These are phyloP conservation scores for Turnix velox DNA, from an alignment of 2,113 vertebrate species.

Conservation along the genomic window DNA sequence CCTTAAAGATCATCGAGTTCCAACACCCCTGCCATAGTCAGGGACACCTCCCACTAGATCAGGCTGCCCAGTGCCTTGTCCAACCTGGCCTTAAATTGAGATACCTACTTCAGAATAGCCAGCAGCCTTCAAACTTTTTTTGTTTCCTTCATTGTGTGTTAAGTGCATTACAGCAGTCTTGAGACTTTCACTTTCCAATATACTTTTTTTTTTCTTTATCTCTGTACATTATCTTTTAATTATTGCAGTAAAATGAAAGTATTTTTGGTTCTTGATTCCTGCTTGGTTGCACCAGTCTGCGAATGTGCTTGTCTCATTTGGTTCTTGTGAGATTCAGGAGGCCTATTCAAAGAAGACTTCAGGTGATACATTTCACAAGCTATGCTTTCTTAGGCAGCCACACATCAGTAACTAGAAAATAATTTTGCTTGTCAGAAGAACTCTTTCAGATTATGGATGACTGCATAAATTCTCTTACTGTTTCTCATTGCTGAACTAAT, in stretches of 20 bases:
- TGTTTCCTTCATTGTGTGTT: not conserved
- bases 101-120: not conserved
- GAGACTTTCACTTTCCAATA: not conserved
- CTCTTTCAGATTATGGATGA: not conserved
- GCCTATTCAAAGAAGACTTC: not conserved
- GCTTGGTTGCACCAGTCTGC: not conserved
- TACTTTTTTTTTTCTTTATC: not conserved
- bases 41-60: too few relatives aligned
- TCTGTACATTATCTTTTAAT: not conserved
- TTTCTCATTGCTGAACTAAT: slow-evolving; percentile 19
- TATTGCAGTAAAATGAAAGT: not conserved
- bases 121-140: not conserved
- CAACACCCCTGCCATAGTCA: too few relatives aligned
- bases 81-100: not conserved
- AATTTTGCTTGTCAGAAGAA: not conserved
- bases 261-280: not conserved
- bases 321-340: not conserved
- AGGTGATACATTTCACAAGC: not conserved
- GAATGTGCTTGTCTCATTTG: not conserved
- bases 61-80: too few relatives aligned
- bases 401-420: not conserved
- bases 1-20: too few relatives aligned
- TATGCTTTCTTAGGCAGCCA: not conserved
- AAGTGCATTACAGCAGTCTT: not conserved
- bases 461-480: not conserved